These are phyloP conservation scores for Neostethus bicornis DNA, from an alignment of 2,797 vertebrate species.

Conservation along the genomic window DNA sequence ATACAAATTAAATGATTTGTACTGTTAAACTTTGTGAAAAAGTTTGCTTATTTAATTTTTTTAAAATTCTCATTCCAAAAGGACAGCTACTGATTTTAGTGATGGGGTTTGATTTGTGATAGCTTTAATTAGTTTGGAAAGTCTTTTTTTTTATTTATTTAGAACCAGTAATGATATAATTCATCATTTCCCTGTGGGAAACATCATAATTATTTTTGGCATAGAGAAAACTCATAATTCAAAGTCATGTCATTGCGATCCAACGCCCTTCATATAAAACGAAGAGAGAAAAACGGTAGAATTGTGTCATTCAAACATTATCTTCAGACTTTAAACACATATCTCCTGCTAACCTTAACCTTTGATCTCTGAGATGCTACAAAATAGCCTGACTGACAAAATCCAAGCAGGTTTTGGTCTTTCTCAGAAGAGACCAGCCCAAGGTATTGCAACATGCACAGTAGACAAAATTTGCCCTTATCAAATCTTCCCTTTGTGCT, in stretches of 20 bases:
- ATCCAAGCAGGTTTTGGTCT: neutral
- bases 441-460: slow-evolving; percentile 11
- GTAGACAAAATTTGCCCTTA: slow-evolving; percentile 12
- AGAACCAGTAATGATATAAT: neutral
- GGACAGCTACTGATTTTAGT: neutral
- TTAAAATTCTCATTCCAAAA: neutral
- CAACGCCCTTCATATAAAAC: neutral
- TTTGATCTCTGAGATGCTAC: neutral
- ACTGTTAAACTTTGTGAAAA: neutral
- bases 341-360: slow-evolving; percentile 1
- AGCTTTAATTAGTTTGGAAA: neutral
- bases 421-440: neutral
- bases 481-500: slow-evolving; percentile 35
- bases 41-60: neutral
- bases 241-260: neutral
- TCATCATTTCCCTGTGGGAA: too few species aligned
- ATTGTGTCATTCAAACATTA: neutral
- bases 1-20: too few species aligned
- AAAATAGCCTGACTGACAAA: slow-evolving; percentile 12
- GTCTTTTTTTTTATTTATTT: neutral
- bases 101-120: neutral
- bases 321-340: neutral
- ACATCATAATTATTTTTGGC: neutral
- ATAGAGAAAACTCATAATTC: neutral
- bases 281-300: neutral